Evolutionary conservation across 2,888 invertebrate species (phyloP).

Genomic region (Thecocarcelia acutangulata): DNA sequence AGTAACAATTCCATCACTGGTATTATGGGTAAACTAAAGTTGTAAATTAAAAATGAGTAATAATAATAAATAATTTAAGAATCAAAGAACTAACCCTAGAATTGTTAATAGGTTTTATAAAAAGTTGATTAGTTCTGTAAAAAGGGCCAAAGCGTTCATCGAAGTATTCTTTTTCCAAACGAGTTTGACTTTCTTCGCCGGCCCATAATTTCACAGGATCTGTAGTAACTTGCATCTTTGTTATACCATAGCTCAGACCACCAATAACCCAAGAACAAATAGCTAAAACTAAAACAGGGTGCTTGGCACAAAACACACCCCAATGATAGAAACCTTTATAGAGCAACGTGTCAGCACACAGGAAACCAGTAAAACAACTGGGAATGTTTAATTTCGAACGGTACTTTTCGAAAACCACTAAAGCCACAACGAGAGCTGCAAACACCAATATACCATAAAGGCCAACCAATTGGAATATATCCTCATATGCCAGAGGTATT

Average conservation of each 20-base stretch:
- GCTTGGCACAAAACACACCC: conserved; percentile 85
- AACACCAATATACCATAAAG: conserved; percentile 83
- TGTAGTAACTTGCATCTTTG: conserved; percentile 87
- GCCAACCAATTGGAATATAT: conserved; percentile 83
- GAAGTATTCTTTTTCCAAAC: conserved; percentile 92
- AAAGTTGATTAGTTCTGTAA: conserved; percentile 94
- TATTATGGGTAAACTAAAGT: conserved; percentile 79
- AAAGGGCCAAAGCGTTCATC: conserved; percentile 94
- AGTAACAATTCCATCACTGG: conserved; percentile 79
- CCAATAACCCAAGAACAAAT: conserved; percentile 84
- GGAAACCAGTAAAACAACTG: conserved; percentile 76
- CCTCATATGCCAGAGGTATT: conserved; percentile 80
- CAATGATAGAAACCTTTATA: conserved; percentile 81
- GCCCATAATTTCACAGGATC: conserved; percentile 98
- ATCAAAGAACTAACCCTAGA: conserved; percentile 69
- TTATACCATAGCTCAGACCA: conserved; percentile 86
- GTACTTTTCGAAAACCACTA: conserved; percentile 82
- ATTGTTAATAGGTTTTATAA: conserved; percentile 86
- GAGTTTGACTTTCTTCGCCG: conserved; percentile 88
- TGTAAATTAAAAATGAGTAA: background rate
- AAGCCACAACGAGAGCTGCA: conserved; percentile 84
- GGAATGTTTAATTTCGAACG: conserved; percentile 72
- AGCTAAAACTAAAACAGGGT: conserved; percentile 86
- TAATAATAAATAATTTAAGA: background rate
- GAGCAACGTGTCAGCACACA: conserved; percentile 73